Conservation (phyloP, 2,113 vertebrate genomes). For the Recurvirostra avosetta region DNA sequence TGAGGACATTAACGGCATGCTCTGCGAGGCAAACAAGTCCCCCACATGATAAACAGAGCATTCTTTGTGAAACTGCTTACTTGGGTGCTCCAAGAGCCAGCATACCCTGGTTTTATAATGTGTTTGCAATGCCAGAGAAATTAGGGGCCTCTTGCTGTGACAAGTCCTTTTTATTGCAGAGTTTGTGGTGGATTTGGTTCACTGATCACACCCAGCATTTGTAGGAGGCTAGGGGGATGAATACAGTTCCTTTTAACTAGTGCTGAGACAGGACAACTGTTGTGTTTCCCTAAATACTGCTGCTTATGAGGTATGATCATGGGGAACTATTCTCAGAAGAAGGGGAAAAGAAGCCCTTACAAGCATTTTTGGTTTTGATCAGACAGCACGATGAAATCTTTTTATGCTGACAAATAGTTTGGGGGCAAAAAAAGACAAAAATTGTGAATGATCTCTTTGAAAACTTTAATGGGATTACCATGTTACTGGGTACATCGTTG, state of each 20-base stretch:
- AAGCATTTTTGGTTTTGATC: neutral
- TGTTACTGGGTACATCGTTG: neutral
- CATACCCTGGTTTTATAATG: neutral
- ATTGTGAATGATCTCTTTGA: neutral
- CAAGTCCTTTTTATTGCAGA: neutral
- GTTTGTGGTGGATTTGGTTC: neutral
- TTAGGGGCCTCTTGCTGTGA: neutral
- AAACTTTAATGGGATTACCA: neutral
- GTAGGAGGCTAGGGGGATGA: neutral
- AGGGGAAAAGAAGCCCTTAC: neutral
- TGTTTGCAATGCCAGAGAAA: neutral
- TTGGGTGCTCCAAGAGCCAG: neutral
- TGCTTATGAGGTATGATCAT: neutral
- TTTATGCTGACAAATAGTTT: neutral
- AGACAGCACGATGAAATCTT: neutral
- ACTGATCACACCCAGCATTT: neutral
- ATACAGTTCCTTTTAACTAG: neutral
- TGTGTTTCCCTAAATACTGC: neutral
- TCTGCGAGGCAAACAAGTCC: neutral
- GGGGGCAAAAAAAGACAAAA: neutral
- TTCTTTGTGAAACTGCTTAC: neutral
- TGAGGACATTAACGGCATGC: neutral
- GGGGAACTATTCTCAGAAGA: neutral
- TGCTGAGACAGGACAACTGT: neutral
- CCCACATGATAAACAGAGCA: neutral